phyloP scores from a whole-genome alignment of 2,113 vertebrate species.

The Sebastes fasciatus region DNA sequence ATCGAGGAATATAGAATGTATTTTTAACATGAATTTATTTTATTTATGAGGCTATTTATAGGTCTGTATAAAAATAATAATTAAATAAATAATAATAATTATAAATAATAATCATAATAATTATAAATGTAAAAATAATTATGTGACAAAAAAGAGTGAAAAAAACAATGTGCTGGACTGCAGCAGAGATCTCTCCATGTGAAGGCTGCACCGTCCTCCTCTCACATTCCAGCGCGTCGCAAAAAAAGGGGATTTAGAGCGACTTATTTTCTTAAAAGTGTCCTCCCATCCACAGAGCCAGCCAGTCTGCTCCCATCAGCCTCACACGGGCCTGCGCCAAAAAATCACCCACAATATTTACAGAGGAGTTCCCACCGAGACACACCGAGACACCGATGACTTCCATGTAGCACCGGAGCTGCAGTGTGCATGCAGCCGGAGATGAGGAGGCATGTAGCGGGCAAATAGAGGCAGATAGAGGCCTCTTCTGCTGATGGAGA shows the following conservation, averaged over 20 bases:
- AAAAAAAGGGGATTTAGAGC: conserved; percentile 76
- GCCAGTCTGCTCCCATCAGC: conserved; percentile 72
- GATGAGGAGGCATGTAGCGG: neutral
- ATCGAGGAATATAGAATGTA: neutral
- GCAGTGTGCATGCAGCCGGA: neutral
- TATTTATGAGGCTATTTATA: neutral
- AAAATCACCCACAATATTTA: conserved; percentile 39
- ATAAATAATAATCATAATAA: too few relatives aligned
- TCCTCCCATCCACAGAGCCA: conserved; percentile 74
- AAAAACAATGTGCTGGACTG: conserved; percentile 13
- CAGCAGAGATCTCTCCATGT: conserved; percentile 47
- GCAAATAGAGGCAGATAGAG: neutral
- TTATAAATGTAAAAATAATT: neutral
- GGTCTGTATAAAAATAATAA: too few relatives aligned
- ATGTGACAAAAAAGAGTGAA: neutral
- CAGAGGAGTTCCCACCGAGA: conserved; percentile 53
- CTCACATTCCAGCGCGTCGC: conserved; percentile 77
- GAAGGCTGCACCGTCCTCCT: conserved; percentile 67
- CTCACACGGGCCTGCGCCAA: conserved; percentile 53
- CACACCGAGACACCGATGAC: conserved; percentile 22
- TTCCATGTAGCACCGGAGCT: conserved; percentile 18
- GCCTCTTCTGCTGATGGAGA: neutral
- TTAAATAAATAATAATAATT: too few relatives aligned
- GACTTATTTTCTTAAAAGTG: conserved; percentile 83
- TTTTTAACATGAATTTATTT: neutral